Base-by-base conservation (phyloP, 1,140 invertebrate genomes). In the Heliconius congener region DNA sequence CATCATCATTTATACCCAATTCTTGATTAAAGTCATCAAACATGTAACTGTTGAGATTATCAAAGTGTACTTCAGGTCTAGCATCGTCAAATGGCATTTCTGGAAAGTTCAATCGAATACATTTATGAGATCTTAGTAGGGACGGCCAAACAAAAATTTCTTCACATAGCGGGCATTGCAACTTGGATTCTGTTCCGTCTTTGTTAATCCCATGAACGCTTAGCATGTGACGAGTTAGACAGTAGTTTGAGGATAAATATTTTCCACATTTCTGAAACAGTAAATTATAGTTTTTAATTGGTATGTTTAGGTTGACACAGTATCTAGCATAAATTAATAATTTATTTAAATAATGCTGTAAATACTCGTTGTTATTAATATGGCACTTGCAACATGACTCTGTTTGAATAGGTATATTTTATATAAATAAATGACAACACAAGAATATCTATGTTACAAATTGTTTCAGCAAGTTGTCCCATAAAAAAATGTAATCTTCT, bases 71-170 rank as follows among this genome's bases (percentile, higher is more conserved):
- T 73, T 93, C 91, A 0, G 88, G 86, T 42, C 87, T 74, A 0
- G 89, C 86, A 77, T 93, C 90, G 0, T 90, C 83, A 23, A 92
- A 91, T 0, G 85, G 88, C 81, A 89, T 88, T 73, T 91, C 90
- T 0, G 88, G 88, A 13, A 86, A 81, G 19, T 84, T 81, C 5
- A 85, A 74, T 9, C 91, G 83, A 2, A 93, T 87, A 50, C 92
- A 94, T 11, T 88, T 90, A 74, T 94, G 92, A 0, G 80, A 76
- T 18, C 78, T 11, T 0, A 94, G 82, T 1, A 93, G 70, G 0
- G 88, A 90, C 0, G 86, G 88, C 87, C 88, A 91, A 0, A 85
- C 86, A 70, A 94, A 94, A 0, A 79, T 85, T 55, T 94, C 91
- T 76, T 93, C 91, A 37, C 92, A 94, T 0, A 85, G 76, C 3